phyloP scores from a whole-genome alignment of 2,113 vertebrate species.

The Anhinga anhinga region DNA sequence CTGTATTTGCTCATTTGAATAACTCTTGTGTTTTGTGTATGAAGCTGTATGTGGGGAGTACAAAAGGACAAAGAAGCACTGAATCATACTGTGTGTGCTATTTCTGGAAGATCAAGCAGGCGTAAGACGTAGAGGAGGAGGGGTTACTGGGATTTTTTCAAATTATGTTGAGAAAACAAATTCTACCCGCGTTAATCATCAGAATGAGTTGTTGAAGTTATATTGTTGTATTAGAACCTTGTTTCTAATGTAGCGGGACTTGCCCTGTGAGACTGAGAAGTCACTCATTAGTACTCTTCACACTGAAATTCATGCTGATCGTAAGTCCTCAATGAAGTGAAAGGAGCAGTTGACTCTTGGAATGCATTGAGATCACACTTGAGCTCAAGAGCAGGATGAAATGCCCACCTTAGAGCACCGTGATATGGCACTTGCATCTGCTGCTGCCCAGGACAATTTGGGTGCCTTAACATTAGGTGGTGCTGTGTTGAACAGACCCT shows the following conservation, averaged over 20 bases:
- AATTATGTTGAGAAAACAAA: constrained; percentile 39
- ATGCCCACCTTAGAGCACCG: neutral
- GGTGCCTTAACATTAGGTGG: too few species aligned
- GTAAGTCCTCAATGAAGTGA: neutral
- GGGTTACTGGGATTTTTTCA: neutral
- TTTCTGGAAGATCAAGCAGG: constrained; percentile 14
- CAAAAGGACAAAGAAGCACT: neutral
- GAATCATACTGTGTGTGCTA: neutral
- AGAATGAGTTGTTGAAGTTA: neutral
- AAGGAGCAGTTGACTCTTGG: neutral
- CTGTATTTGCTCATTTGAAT: constrained; percentile 15
- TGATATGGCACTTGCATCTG: neutral
- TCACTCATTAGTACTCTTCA: neutral
- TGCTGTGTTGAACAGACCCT: neutral
- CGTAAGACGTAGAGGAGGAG: neutral
- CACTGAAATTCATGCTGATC: neutral
- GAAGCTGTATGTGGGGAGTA: neutral
- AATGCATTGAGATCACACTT: rapidly evolving
- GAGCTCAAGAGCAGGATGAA: neutral
- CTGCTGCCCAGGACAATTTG: neutral
- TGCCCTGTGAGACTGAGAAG: neutral
- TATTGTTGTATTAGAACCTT: neutral
- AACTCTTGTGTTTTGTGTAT: neutral
- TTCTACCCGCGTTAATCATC: neutral
- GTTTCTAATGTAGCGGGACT: neutral